Conservation (phyloP, 2,888 invertebrate species). For the Lottia gigantea region DNA sequence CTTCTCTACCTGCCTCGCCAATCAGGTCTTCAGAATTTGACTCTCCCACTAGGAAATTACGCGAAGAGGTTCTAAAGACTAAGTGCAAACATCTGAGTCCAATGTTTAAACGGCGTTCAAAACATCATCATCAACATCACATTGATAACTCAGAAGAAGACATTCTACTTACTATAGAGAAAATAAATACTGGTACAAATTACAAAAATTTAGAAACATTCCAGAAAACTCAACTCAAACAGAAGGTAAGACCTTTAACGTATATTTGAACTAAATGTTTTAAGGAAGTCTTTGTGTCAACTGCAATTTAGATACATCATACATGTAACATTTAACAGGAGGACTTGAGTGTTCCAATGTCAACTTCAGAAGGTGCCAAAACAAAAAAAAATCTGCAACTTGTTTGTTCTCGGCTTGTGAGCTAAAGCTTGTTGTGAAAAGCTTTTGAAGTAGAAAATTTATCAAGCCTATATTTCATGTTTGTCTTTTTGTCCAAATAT, state of each 20-base stretch:
- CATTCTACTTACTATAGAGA: constrained; percentile 42
- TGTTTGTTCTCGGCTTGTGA: too few relatives aligned
- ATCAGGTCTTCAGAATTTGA: constrained; percentile 48
- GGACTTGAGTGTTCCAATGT: too few relatives aligned
- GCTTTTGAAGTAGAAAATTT: too few relatives aligned
- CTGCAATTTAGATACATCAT: too few relatives aligned
- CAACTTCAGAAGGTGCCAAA: too few relatives aligned
- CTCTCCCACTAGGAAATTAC: constrained; percentile 43
- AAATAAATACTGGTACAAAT: constrained; percentile 49
- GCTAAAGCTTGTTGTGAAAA: too few relatives aligned
- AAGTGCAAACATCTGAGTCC: constrained; percentile 60
- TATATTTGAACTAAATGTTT: too few relatives aligned
- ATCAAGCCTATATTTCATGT: too few relatives aligned
- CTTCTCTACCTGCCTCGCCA: constrained; percentile 64
- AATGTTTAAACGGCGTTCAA: constrained; percentile 52
- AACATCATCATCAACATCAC: constrained; percentile 29
- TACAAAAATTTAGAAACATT: constrained; percentile 64
- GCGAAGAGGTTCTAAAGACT: constrained; percentile 51
- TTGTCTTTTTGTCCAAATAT: too few relatives aligned
- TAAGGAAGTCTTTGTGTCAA: too few relatives aligned
- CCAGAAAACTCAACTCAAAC: constrained; percentile 64
- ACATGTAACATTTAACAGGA: too few relatives aligned
- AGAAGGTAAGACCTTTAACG: constrained; percentile 52
- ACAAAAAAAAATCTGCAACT: too few relatives aligned
- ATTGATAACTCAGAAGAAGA: constrained; percentile 56